Conservation (phyloP, 2,888 invertebrate genomes). For the Rhamnusium bicolor region DNA sequence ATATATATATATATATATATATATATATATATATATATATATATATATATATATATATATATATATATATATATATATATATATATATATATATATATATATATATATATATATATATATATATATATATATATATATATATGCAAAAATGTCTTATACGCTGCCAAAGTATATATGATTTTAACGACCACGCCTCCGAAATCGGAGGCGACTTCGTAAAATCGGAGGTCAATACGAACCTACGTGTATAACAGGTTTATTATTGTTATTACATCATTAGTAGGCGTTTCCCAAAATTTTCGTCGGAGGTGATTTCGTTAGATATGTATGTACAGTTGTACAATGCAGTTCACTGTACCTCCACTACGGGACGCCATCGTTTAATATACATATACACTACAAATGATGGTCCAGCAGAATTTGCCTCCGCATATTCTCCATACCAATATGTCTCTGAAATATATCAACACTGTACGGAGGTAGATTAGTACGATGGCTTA, state of each 20-base stretch:
- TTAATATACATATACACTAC: not conserved
- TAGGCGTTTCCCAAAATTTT: not conserved
- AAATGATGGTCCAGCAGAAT: not conserved
- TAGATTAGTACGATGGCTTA: not conserved
- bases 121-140: constrained; percentile 1
- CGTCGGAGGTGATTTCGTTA: not conserved
- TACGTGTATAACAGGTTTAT: not conserved
- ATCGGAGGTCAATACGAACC: not conserved
- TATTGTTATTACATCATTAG: not conserved
- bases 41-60: no score
- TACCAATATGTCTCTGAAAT: not conserved
- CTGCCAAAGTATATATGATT: not conserved
- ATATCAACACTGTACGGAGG: not conserved
- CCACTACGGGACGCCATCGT: not conserved
- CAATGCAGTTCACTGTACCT: not conserved
- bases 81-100: no score
- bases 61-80: no score
- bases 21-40: no score
- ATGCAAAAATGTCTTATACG: not conserved
- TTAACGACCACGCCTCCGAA: not conserved
- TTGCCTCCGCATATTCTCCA: not conserved
- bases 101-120: not conserved
- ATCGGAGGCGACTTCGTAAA: not conserved
- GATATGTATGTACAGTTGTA: not conserved
- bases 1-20: no score